Evolutionary conservation across 2,113 vertebrate species (phyloP).

Genomic region (Nesoenas mayeri): DNA sequence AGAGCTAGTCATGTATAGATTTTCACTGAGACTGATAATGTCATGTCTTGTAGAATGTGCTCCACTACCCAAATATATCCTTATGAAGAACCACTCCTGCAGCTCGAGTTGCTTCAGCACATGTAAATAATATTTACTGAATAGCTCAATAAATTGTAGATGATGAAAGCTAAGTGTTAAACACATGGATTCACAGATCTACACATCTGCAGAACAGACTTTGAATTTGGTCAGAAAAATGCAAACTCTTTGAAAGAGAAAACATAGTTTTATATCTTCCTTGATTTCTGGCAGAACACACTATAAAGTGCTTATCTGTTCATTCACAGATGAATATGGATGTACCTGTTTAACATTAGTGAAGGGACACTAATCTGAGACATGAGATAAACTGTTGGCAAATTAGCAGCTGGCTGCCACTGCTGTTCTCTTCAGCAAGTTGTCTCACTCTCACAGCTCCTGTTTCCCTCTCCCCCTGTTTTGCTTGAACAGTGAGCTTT

Average conservation of each 20-base stretch:
- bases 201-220: neutral
- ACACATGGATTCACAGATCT: neutral
- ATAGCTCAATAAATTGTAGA: neutral
- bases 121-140: neutral
- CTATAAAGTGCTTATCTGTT: neutral
- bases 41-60: neutral
- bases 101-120: neutral
- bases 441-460: neutral
- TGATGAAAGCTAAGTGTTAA: neutral
- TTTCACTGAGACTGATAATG: neutral
- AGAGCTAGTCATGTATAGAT: neutral
- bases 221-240: neutral
- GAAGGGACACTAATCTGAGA: neutral
- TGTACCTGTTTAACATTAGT: neutral
- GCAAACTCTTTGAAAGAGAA: neutral
- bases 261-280: neutral
- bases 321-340: neutral
- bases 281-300: neutral
- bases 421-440: too few species aligned
- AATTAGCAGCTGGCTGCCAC: neutral
- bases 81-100: neutral
- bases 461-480: neutral
- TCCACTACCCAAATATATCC: neutral
- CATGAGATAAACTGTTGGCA: neutral
- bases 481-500: accelerated